These are phyloP conservation scores for Scaptodrosophila latifasciaeformis DNA, from an alignment of 2,888 invertebrate genomes.

Conservation along the genomic window DNA sequence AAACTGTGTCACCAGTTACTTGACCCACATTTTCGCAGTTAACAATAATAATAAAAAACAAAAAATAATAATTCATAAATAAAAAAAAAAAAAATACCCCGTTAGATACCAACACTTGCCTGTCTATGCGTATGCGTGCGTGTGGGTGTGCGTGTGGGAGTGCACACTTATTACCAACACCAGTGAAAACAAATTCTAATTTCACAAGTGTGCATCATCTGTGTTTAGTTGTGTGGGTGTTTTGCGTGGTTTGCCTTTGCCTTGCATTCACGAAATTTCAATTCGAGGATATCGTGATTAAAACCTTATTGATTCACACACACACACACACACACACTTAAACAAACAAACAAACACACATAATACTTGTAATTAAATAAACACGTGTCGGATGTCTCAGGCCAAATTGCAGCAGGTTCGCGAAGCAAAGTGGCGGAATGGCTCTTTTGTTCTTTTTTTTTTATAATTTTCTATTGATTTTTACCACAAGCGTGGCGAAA, in stretches of 20 bases:
- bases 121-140: conserved; percentile 1
- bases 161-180: not conserved
- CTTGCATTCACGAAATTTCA: no score
- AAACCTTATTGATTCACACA: conserved; percentile 43
- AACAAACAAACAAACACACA: not conserved
- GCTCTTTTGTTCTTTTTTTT: conserved; percentile 18
- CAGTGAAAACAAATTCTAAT: not conserved
- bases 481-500: conserved; percentile 37
- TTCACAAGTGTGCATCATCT: no score
- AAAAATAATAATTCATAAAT: conserved; percentile 18
- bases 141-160: conserved; percentile 6
- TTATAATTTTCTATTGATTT: conserved; percentile 48
- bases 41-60: conserved; percentile 31
- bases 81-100: conserved; percentile 14
- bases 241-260: no score
- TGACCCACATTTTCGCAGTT: conserved; percentile 23
- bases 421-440: conserved; percentile 1
- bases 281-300: no score
- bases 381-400: conserved; percentile 28
- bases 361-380: not conserved
- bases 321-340: conserved; percentile 1
- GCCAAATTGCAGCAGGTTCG: not conserved
- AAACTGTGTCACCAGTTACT: conserved; percentile 9
- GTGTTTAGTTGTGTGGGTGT: no score
- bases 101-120: conserved; percentile 22